Percentiles rank a stretch among this genome's conserved stretches.
Conservation (phyloP, 2,797 vertebrate genomes). For the Holocentrus rufus region DNA sequence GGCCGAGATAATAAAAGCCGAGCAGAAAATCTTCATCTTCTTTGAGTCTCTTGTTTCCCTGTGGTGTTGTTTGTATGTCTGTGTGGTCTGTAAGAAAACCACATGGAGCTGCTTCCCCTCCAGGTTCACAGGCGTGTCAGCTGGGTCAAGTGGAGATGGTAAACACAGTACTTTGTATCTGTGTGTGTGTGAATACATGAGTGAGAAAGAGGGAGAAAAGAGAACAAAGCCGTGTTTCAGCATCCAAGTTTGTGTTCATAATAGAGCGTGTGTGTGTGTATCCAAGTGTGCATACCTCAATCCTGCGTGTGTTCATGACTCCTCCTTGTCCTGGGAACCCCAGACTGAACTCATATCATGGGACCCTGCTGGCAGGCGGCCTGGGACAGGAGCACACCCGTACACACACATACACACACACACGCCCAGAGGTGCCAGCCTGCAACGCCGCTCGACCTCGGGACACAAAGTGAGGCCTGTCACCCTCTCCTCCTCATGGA, state of each 20-base stretch:
- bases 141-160: too few species aligned
- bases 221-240: neutral
- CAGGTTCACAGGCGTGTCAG: too few species aligned
- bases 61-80: neutral
- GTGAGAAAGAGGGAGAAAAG: too few species aligned
- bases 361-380: conserved; percentile 47
- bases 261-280: neutral
- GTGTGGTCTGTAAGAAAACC: too few species aligned
- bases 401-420: neutral
- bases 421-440: conserved; percentile 14
- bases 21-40: neutral
- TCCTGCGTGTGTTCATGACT: neutral
- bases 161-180: too few species aligned
- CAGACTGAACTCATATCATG: conserved; percentile 46
- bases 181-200: too few species aligned
- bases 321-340: conserved; percentile 20
- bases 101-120: too few species aligned
- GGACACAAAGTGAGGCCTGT: conserved; percentile 57
- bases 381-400: conserved; percentile 29
- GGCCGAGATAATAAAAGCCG: neutral
- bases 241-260: neutral
- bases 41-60: conserved; percentile 3
- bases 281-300: neutral
- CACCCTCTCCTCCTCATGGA: conserved; percentile 30
- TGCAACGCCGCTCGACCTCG: conserved; percentile 36